These are phyloP conservation scores for Gasterosteus aculeatus DNA, from an alignment of 2,113 vertebrate species.

Conservation along the genomic window DNA sequence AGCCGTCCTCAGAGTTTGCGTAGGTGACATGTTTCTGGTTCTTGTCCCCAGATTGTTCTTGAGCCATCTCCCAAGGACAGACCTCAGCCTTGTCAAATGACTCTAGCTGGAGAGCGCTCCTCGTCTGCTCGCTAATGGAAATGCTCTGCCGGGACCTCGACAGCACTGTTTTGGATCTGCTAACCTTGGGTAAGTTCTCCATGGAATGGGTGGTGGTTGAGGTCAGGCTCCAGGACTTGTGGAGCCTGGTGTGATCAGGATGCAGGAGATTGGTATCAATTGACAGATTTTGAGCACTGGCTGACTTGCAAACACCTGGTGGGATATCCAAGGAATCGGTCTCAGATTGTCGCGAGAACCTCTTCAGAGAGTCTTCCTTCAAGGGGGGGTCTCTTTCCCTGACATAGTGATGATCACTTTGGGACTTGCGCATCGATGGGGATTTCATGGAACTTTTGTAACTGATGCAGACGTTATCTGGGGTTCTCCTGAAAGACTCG, in stretches of 20 bases:
- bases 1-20: conserved; percentile 73
- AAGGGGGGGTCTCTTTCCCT: conserved; percentile 72
- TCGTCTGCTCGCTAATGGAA: conserved; percentile 72
- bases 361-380: conserved; percentile 65
- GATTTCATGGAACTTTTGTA: conserved; percentile 73
- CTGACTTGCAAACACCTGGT: conserved; percentile 87
- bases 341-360: conserved; percentile 70
- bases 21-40: conserved; percentile 84
- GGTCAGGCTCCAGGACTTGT: conserved; percentile 86
- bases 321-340: conserved; percentile 81
- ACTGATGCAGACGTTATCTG: conserved; percentile 63
- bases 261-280: conserved; percentile 79
- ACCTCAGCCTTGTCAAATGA: conserved; percentile 70
- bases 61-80: conserved; percentile 77
- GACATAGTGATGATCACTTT: conserved; percentile 77
- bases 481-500: conserved; percentile 74
- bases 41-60: conserved; percentile 49
- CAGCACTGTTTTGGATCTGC: conserved; percentile 50
- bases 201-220: conserved; percentile 69
- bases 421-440: conserved; percentile 75
- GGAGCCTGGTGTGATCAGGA: conserved; percentile 77
- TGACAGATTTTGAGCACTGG: conserved; percentile 89
- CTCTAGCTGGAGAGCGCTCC: conserved; percentile 69
- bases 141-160: conserved; percentile 56
- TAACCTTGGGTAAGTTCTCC: conserved; percentile 54